A percentile compares a stretch with the other conserved stretches of the same genome.
Evolutionary conservation across 1,140 invertebrate species (phyloP).

Genomic region (Drosophila kurseongensis): DNA sequence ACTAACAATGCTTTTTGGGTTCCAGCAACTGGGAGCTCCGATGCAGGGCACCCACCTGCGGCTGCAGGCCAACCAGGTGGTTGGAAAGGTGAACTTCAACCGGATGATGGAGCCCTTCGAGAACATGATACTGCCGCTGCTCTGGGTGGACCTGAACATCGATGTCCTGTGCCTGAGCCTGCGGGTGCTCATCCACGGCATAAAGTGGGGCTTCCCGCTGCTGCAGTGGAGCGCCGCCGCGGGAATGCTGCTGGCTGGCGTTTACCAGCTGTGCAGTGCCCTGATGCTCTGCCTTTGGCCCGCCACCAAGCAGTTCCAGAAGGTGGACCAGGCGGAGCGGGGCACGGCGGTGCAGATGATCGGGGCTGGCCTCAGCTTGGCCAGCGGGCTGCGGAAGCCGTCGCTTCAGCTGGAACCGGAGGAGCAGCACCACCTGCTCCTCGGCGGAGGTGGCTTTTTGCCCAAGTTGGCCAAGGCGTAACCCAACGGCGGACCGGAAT

Average conservation of each 20-base stretch:
- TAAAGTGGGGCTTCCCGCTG: constrained; percentile 79
- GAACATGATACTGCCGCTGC: constrained; percentile 87
- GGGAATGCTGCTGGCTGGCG: constrained; percentile 77
- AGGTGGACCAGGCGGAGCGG: constrained; percentile 45
- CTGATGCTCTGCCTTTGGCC: constrained; percentile 78
- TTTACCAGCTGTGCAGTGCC: constrained; percentile 79
- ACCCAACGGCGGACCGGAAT: not conserved
- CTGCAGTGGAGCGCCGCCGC: constrained; percentile 78
- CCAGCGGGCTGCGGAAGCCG: constrained; percentile 23
- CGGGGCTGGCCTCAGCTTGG: constrained; percentile 8
- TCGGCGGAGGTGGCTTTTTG: not conserved
- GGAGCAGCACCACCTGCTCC: constrained; percentile 49
- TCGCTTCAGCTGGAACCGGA: constrained; percentile 37
- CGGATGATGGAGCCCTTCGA: constrained; percentile 86
- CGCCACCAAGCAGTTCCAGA: constrained; percentile 22
- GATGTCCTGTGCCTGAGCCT: constrained; percentile 71
- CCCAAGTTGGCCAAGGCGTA: constrained; percentile 28
- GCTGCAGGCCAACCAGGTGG: constrained; percentile 89
- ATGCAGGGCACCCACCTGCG: constrained; percentile 86
- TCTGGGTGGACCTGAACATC: constrained; percentile 87
- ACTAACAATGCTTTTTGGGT: not conserved
- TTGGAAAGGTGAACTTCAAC: constrained; percentile 86
- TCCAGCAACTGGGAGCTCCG: constrained; percentile 87
- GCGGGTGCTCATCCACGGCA: constrained; percentile 64
- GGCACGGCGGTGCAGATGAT: constrained; percentile 7